Conservation (phyloP, 2,113 vertebrate species). For the Chamaea fasciata region DNA sequence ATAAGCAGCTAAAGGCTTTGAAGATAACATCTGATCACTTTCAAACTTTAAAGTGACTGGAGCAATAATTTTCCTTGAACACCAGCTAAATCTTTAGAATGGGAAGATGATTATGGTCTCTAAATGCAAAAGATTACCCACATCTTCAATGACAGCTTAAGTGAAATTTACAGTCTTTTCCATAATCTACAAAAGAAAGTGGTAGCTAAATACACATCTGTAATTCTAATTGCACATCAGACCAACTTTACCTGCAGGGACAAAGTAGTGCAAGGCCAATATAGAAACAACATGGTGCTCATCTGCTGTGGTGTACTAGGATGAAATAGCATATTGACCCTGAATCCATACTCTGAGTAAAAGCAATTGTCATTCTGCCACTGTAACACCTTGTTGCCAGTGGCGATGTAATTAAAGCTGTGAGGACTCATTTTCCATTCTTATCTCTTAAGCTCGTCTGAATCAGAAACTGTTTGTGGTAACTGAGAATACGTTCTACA, state of each 20-base stretch:
- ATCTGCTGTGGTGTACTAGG: constrained; percentile 64
- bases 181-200: constrained; percentile 44
- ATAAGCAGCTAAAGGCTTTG: constrained; percentile 42
- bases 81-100: constrained; percentile 47
- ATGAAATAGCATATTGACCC: constrained; percentile 81
- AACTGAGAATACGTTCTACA: constrained; percentile 75
- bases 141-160: constrained; percentile 54
- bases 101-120: constrained; percentile 62
- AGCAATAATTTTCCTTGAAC: constrained; percentile 47
- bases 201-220: constrained; percentile 38
- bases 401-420: constrained; percentile 90
- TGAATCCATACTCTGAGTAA: constrained; percentile 73
- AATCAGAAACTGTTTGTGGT: constrained; percentile 81
- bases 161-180: constrained; percentile 39
- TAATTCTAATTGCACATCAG: constrained; percentile 70
- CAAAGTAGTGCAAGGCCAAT: constrained; percentile 61
- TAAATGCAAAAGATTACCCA: constrained; percentile 54
- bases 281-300: constrained; percentile 67
- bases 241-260: constrained; percentile 70
- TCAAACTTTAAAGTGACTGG: constrained; percentile 42
- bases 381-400: constrained; percentile 84
- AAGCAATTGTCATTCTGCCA: constrained; percentile 79
- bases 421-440: constrained; percentile 86
- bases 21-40: constrained; percentile 50
- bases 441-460: constrained; percentile 81